phyloP scores from a whole-genome alignment of 2,797 vertebrate species.

The Margarornis squamiger region DNA sequence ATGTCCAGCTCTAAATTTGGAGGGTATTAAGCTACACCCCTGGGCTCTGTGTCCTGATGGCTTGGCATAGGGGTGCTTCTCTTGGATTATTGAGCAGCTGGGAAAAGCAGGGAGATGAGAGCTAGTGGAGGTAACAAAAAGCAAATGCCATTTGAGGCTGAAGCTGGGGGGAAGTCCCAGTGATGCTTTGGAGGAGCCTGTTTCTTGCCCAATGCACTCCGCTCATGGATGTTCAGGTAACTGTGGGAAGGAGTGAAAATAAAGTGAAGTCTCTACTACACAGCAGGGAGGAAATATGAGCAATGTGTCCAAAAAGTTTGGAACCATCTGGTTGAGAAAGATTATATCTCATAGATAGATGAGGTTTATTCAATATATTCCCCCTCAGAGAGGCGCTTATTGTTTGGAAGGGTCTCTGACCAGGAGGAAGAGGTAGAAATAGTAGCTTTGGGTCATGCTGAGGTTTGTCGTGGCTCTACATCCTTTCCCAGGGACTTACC shows the following conservation, averaged over 20 bases:
- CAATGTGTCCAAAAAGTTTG: background rate
- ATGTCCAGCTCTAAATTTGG: slow-evolving; percentile 14
- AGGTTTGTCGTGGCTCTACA: background rate
- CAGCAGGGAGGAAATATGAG: background rate
- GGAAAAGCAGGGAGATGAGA: background rate
- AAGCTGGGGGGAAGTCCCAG: background rate
- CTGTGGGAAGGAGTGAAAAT: background rate
- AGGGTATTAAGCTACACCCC: background rate
- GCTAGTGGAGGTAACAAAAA: background rate
- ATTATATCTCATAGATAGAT: background rate
- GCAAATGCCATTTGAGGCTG: background rate
- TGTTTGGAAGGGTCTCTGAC: background rate
- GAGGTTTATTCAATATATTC: background rate
- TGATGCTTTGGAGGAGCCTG: background rate
- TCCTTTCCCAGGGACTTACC: background rate
- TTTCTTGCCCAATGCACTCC: background rate
- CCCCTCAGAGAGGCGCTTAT: background rate
- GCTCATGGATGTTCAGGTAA: background rate
- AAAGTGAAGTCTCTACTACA: background rate
- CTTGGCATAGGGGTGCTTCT: background rate
- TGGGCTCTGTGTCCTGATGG: background rate
- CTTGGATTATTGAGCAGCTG: background rate
- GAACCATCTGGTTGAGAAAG: background rate
- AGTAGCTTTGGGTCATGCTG: background rate
- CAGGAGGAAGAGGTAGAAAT: background rate